Base-by-base conservation (phyloP, 2,113 vertebrate species). In the Lepus timidus region DNA sequence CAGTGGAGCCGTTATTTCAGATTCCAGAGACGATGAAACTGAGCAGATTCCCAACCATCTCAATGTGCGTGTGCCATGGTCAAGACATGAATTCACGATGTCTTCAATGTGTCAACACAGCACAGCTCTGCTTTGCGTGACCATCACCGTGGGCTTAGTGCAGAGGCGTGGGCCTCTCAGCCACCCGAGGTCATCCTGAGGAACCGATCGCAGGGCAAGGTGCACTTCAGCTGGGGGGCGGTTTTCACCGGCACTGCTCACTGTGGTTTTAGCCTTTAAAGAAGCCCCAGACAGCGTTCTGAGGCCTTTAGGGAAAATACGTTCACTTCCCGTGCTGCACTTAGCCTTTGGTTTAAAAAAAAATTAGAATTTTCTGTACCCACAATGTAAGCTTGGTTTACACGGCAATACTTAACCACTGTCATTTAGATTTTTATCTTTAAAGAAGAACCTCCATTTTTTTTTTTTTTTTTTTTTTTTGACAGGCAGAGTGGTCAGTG, bases 341-440 rank as follows among this genome's bases (percentile, higher is more conserved):
- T 80, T 58, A 13, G 7, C 78, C 12, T 58, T 11, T 79, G 29
- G 14, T 65, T 95, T n/a, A 29, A 80, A 85, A 95, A 95, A 76
- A 78, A 52, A 58, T 16, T 0, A 52, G 4, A 84, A 23, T 87
- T 81, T 70, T 1, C 58, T 87, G 11, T 86, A 71, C 29, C 62
- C 33, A 44, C 55, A 88, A 96, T 62, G 64, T n/a, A 94, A 93
- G 94, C 82, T 83, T 52, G 86, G 29, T 79, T 75, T 64, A 88
- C 85, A 79, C 51, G 29, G 78, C 36, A 67, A 74, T 20, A 80
- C 55, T 36, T 4, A 9, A 25, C 33, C 73, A 51, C 6, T 13
- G 27, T 58, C 31, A 14, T 55, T 95, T 90, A 68, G 49, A 70
- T 27, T 71, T 52, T 55, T 83, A 84, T 73, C 27, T 92, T 49